phyloP scores from a whole-genome alignment of 2,113 vertebrate genomes.

The Copsychus sechellarum region DNA sequence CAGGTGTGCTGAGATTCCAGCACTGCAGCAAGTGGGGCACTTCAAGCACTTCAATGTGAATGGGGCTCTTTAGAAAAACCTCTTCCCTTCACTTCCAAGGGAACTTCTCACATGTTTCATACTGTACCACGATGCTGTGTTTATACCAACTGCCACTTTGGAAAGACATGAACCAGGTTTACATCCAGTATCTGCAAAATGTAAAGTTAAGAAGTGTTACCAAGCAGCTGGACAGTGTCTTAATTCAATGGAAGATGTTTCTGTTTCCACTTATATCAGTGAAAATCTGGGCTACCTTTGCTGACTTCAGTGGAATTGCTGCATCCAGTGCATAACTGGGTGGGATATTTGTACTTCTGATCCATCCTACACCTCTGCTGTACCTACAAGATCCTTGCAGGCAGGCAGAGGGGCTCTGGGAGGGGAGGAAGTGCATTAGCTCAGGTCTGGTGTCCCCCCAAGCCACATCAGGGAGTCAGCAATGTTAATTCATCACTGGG shows the following conservation, averaged over 20 bases:
- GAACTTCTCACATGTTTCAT: constrained; percentile 56
- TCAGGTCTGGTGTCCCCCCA: neutral
- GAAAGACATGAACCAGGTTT: constrained; percentile 20
- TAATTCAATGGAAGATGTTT: neutral
- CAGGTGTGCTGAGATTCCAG: neutral
- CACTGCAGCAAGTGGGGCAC: neutral
- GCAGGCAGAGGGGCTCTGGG: neutral
- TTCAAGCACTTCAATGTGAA: constrained; percentile 7
- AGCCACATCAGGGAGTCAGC: neutral
- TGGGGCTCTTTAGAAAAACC: neutral
- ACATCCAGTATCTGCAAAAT: constrained; percentile 20
- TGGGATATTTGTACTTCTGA: neutral
- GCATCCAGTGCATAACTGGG: neutral
- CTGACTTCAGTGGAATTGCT: neutral
- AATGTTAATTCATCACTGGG: neutral
- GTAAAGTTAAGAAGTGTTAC: neutral
- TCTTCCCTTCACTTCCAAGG: constrained; percentile 4
- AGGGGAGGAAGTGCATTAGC: neutral
- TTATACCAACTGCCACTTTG: constrained; percentile 31
- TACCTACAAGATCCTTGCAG: neutral
- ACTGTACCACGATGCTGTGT: neutral
- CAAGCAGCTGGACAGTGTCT: neutral
- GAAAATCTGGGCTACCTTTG: neutral
- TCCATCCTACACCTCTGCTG: neutral
- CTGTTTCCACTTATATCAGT: neutral